phyloP scores from a whole-genome alignment of 2,888 invertebrate genomes.

The Uloborus plumipes region DNA sequence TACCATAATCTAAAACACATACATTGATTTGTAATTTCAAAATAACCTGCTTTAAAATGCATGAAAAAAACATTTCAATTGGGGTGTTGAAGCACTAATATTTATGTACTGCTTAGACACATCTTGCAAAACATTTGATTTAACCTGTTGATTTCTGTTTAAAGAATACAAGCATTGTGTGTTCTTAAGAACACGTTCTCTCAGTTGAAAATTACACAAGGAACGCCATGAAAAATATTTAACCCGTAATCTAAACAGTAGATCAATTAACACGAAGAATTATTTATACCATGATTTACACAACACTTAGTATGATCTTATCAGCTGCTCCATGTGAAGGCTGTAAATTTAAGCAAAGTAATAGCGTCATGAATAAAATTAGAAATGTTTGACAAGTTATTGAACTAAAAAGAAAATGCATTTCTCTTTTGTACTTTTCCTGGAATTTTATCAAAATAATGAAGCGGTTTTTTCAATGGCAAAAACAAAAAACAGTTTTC shows the following conservation, averaged over 20 bases:
- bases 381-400: background rate
- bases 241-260: slow-evolving; percentile 56
- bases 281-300: slow-evolving; percentile 45
- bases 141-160: background rate
- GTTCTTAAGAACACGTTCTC: too few relatives aligned
- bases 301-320: slow-evolving; percentile 44
- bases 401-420: background rate
- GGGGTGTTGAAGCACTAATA: too few relatives aligned
- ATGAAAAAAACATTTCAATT: too few relatives aligned
- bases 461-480: too few relatives aligned
- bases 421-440: too few relatives aligned
- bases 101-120: too few relatives aligned
- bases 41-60: too few relatives aligned
- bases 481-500: too few relatives aligned
- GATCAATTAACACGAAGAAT: slow-evolving; percentile 42
- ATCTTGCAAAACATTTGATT: background rate
- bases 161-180: background rate
- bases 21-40: too few relatives aligned
- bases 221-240: background rate
- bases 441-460: too few relatives aligned
- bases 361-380: background rate
- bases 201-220: background rate
- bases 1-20: too few relatives aligned
- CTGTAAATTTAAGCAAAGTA: slow-evolving; percentile 34
- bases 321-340: slow-evolving; percentile 62